These are phyloP conservation scores for Rhabdornis inornatus DNA, from an alignment of 2,113 vertebrate genomes.

Conservation along the genomic window DNA sequence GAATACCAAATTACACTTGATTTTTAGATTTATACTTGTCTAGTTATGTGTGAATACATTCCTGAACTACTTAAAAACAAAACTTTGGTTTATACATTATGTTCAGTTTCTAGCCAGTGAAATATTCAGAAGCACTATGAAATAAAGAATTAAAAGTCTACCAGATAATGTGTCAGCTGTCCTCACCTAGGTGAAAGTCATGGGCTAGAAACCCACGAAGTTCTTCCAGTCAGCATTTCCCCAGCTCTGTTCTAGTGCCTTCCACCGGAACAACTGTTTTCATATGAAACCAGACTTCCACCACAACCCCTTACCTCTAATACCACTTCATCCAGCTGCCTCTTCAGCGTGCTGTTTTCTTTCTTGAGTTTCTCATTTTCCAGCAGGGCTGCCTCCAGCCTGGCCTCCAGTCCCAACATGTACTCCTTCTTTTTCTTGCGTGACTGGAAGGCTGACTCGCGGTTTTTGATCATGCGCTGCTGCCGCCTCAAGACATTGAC, in stretches of 20 bases:
- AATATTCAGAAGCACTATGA: not conserved
- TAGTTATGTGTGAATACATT: not conserved
- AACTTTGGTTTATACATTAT: not conserved
- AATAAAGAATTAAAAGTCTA: not conserved
- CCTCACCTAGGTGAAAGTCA: not conserved
- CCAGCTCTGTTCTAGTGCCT: not conserved
- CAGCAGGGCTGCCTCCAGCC: constrained; percentile 82
- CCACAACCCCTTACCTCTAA: constrained; percentile 76
- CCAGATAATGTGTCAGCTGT: not conserved
- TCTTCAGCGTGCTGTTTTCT: constrained; percentile 89
- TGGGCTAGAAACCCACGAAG: not conserved
- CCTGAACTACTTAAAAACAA: not conserved
- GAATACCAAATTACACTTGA: not conserved
- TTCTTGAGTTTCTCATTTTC: constrained; percentile 89
- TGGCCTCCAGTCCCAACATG: constrained; percentile 84
- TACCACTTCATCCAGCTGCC: constrained; percentile 86
- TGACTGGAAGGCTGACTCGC: constrained; percentile 91
- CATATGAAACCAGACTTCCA: not conserved
- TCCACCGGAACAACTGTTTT: not conserved
- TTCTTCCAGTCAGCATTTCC: not conserved
- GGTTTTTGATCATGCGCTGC: constrained; percentile 96
- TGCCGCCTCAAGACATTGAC: constrained; percentile 83
- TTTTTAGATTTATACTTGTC: not conserved
- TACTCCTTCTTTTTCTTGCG: constrained; percentile 97
- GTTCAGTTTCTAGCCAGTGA: not conserved